A percentile compares a stretch with the other conserved stretches of the same genome.
phyloP scores from a whole-genome alignment of 2,888 invertebrate species.

The Petrolisthes manimaculis region DNA sequence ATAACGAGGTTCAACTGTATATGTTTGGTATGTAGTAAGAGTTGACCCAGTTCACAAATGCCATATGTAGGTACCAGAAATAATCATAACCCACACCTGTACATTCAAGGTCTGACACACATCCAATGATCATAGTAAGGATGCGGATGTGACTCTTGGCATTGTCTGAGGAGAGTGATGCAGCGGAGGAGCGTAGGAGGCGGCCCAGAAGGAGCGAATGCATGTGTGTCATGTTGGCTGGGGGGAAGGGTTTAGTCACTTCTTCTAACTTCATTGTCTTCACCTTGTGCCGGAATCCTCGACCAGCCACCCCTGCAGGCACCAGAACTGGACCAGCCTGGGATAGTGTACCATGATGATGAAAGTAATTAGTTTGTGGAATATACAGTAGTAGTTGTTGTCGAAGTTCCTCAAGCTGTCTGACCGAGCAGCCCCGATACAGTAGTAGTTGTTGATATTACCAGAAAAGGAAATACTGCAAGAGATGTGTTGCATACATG shows the following conservation, averaged over 20 bases:
- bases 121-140: constrained; percentile 39
- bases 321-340: constrained; percentile 34
- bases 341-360: neutral
- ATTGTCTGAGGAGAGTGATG: constrained; percentile 21
- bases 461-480: too few relatives aligned
- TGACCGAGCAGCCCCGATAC: too few relatives aligned
- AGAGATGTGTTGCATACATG: too few relatives aligned
- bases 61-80: neutral
- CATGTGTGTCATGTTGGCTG: constrained; percentile 32
- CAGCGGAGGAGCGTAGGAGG: constrained; percentile 34
- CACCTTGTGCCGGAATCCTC: constrained; percentile 46
- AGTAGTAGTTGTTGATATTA: too few relatives aligned
- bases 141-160: constrained; percentile 46
- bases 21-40: too few relatives aligned
- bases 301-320: constrained; percentile 46
- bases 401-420: too few relatives aligned
- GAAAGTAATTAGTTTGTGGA: neutral
- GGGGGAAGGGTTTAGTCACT: constrained; percentile 54
- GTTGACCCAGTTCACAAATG: too few relatives aligned
- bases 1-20: too few relatives aligned
- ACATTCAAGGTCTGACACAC: constrained; percentile 35
- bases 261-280: constrained; percentile 57
- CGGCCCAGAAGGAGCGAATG: constrained; percentile 43
- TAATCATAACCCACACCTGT: constrained; percentile 19
- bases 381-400: too few relatives aligned